Percentiles rank a stretch among this genome's conserved stretches.
These are phyloP conservation scores for Macaca fascicularis DNA, from an alignment of 2,113 vertebrate species.

Conservation along the genomic window DNA sequence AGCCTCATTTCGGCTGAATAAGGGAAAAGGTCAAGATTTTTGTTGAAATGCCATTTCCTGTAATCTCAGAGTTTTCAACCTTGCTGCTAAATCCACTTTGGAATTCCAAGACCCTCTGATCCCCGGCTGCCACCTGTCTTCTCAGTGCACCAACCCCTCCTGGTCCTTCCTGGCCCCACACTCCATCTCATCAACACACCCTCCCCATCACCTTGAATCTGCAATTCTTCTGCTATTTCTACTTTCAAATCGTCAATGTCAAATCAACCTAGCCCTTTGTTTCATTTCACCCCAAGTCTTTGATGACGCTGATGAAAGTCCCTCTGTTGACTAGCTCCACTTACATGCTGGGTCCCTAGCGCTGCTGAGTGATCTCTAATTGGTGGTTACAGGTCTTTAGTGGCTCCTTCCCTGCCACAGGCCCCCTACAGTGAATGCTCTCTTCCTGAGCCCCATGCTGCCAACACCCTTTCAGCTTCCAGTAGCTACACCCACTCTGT, in stretches of 20 bases:
- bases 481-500: not conserved
- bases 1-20: not conserved
- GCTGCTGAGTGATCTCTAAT: not conserved
- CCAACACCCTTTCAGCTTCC: not conserved
- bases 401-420: not conserved
- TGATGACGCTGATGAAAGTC: not conserved
- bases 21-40: not conserved
- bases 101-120: not conserved
- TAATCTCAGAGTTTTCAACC: not conserved
- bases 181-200: accelerated
- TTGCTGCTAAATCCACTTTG: not conserved
- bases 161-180: no score
- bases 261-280: not conserved
- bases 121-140: not conserved
- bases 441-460: no score
- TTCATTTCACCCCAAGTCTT: not conserved
- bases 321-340: not conserved
- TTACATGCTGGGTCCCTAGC: no score
- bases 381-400: not conserved
- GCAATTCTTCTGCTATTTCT: not conserved
- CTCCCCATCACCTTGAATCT: not conserved
- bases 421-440: not conserved
- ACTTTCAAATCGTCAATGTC: not conserved
- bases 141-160: not conserved
- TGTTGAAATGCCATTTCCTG: not conserved